phyloP scores from a whole-genome alignment of 2,888 invertebrate species.

The Agriotes lineatus region DNA sequence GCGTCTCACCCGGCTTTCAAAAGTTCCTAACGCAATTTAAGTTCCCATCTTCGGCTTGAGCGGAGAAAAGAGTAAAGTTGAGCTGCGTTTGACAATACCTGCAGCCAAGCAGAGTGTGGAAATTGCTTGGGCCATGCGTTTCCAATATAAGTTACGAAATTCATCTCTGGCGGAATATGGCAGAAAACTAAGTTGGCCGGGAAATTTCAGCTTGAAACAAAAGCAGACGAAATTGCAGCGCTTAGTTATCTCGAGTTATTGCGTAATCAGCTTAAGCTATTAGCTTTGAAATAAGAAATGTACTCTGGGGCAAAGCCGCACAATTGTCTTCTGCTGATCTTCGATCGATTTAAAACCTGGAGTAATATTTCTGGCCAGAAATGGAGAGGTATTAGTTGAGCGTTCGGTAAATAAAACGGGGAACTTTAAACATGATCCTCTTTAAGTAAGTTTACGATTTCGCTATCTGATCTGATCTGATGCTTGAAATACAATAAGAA shows the following conservation, averaged over 20 bases:
- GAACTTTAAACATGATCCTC: too few species aligned
- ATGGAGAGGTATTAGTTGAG: too few species aligned
- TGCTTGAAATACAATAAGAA: too few species aligned
- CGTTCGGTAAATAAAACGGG: too few species aligned
- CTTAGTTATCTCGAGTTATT: slow-evolving; percentile 20
- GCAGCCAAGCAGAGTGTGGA: neutral
- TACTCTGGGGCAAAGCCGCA: slow-evolving; percentile 4
- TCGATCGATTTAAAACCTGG: neutral
- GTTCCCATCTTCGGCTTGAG: neutral
- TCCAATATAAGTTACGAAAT: neutral
- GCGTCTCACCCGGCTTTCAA: neutral
- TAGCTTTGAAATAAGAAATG: slow-evolving; percentile 15
- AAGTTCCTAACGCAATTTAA: slow-evolving; percentile 3
- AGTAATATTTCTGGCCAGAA: neutral
- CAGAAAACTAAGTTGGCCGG: slow-evolving; percentile 2
- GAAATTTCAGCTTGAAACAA: slow-evolving; percentile 15
- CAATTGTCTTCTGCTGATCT: neutral
- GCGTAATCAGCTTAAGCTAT: slow-evolving; percentile 20
- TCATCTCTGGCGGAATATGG: too few species aligned
- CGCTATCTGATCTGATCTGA: too few species aligned
- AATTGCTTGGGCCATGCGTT: neutral
- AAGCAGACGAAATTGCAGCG: slow-evolving; percentile 5
- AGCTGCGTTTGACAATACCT: slow-evolving; percentile 4
- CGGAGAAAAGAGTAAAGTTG: neutral
- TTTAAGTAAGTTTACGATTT: too few species aligned